phyloP scores from a whole-genome alignment of 2,797 vertebrate genomes.

The Hippoglossus hippoglossus region DNA sequence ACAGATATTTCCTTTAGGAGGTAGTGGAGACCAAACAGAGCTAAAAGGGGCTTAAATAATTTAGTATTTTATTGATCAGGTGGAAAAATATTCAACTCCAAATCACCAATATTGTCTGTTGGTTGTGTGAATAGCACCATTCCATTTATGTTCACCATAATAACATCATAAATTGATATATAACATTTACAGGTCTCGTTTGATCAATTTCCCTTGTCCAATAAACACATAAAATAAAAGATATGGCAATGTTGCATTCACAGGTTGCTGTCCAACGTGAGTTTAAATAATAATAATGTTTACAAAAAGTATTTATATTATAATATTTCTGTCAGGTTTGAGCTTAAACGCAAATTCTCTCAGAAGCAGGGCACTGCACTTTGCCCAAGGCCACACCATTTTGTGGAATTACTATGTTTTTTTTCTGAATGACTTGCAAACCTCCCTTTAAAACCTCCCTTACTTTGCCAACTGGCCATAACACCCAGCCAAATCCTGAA shows the following conservation, averaged over 20 bases:
- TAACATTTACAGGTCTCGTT: too few species aligned
- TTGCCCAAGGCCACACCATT: neutral
- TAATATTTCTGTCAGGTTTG: neutral
- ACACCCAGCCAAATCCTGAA: constrained; percentile 6
- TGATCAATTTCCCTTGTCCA: too few species aligned
- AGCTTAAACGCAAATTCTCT: neutral
- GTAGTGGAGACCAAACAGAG: too few species aligned
- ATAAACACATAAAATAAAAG: too few species aligned
- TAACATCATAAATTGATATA: neutral
- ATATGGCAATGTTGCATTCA: neutral
- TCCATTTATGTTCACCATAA: neutral
- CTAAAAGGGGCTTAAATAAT: too few species aligned
- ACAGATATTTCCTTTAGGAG: constrained; percentile 5
- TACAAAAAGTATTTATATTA: too few species aligned
- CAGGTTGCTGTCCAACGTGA: neutral
- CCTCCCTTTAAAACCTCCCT: neutral
- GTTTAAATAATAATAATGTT: neutral
- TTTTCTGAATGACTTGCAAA: constrained; percentile 5
- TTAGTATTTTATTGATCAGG: neutral
- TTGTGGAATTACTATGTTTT: neutral
- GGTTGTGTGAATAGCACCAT: neutral
- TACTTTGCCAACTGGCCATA: neutral
- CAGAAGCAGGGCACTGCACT: neutral
- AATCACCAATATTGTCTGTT: neutral
- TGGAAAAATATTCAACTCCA: neutral